Evolutionary conservation across 2,888 invertebrate species (phyloP), one percentile per base, ranked within the genome.

Genomic region (Hofmannophila pseudospretella): DNA sequence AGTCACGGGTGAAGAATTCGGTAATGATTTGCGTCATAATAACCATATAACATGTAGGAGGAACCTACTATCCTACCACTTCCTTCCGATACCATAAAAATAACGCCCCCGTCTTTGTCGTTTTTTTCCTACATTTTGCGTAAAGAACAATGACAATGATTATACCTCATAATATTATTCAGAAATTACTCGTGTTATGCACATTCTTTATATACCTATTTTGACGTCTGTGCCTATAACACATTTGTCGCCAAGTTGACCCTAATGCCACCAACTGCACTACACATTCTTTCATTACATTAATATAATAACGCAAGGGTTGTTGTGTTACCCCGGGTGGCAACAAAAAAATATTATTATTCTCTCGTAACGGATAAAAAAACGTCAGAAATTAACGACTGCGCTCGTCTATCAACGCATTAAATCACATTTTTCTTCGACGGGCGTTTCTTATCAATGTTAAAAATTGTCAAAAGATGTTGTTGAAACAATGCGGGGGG

Each of bases 21-120:
- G 66, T 75, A 76, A 73, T 76, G 75, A 77, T 77, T 80, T 68
- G 74, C 72, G 74, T 67, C 71, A 62, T 58, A 59, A 52, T 44
- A 55, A 62, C 65, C 66, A 72, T 73, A 73, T n/a, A n/a, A n/a
- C n/a, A n/a, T n/a, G n/a, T n/a, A n/a, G n/a, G n/a, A n/a, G n/a
- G n/a, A n/a, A 71, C 65, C 71, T 69, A 71, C 71, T 22, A 14
- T 4, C 36, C 58, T 10, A 71, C 82, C 75, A 72, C 84, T 82
- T 86, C 85, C 85, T 86, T 86, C 85, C 85, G 85, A 86, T 78
- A 59, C 85, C 84, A 59, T 85, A 85, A 26, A 36, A 42, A 38
- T 22, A 22, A 16, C 16, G n/a, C n/a, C n/a, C n/a, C n/a, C n/a
- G n/a, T n/a, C n/a, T n/a, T n/a, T n/a, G n/a, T n/a, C n/a, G n/a